These are phyloP conservation scores for Pandemis corylana DNA, from an alignment of 2,888 invertebrate species.

Conservation along the genomic window DNA sequence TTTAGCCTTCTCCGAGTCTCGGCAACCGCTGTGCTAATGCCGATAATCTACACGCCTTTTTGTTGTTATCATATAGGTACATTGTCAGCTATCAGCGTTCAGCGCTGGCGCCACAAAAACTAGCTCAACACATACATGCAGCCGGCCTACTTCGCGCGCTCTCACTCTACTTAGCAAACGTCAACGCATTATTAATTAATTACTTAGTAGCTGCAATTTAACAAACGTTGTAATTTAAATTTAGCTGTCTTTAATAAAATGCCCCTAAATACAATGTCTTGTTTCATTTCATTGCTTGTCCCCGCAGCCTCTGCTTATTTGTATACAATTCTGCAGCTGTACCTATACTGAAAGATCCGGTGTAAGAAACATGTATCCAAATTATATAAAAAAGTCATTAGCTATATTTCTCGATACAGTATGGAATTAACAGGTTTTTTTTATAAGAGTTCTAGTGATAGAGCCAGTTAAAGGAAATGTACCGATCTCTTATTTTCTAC, in stretches of 20 bases:
- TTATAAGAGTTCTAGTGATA: no score
- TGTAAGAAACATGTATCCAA: no score
- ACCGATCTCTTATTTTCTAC: no score
- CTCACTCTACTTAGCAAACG: not conserved
- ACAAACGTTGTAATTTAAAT: not conserved
- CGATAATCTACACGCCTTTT: not conserved
- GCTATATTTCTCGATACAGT: no score
- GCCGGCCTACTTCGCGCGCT: not conserved
- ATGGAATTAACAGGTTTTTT: no score
- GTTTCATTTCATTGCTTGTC: not conserved
- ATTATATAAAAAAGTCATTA: no score
- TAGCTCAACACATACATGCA: not conserved
- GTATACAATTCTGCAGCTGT: not conserved
- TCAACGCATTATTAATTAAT: not conserved
- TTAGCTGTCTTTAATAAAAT: slow-evolving; percentile 11
- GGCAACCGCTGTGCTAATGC: no score
- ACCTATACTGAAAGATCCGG: no score
- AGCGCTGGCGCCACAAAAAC: not conserved
- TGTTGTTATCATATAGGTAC: not conserved
- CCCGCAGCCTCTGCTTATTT: not conserved
- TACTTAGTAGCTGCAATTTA: not conserved
- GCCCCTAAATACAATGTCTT: not conserved
- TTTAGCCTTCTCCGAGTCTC: no score
- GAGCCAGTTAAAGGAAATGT: no score
- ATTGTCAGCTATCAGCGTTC: not conserved